Evolutionary conservation across 2,113 vertebrate genomes (phyloP).

Genomic region (Burhinus bistriatus): DNA sequence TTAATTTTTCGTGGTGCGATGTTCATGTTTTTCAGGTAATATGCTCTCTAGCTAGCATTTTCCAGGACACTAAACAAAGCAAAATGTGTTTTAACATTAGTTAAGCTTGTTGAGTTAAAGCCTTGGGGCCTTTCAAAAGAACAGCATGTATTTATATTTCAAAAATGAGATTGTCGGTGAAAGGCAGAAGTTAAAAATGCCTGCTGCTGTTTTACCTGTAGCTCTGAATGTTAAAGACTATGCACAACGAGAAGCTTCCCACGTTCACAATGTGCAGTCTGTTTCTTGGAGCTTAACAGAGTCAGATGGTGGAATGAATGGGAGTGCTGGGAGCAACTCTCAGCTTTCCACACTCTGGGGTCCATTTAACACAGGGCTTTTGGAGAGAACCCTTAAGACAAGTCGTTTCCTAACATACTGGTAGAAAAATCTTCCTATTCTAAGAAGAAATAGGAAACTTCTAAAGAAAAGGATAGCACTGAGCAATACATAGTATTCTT

Average conservation of each 20-base stretch:
- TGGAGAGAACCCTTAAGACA: neutral
- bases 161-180: neutral
- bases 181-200: neutral
- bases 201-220: neutral
- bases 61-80: neutral
- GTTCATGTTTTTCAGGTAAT: neutral
- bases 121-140: neutral
- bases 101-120: slow-evolving; percentile 11
- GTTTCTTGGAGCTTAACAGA: neutral
- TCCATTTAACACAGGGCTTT: neutral
- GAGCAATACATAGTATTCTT: neutral
- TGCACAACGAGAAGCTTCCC: neutral
- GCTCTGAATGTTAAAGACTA: neutral
- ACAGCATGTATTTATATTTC: neutral
- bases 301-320: neutral
- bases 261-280: rapidly evolving
- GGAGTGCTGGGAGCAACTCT: neutral
- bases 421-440: neutral
- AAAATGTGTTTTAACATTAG: neutral
- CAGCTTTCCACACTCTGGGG: neutral
- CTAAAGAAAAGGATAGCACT: neutral
- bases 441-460: neutral
- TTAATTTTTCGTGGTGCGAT: neutral
- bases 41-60: neutral
- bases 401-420: neutral